Percentiles rank a stretch among this genome's conserved stretches.
phyloP scores from a whole-genome alignment of 2,888 invertebrate species.

The Periphyllus acericola region DNA sequence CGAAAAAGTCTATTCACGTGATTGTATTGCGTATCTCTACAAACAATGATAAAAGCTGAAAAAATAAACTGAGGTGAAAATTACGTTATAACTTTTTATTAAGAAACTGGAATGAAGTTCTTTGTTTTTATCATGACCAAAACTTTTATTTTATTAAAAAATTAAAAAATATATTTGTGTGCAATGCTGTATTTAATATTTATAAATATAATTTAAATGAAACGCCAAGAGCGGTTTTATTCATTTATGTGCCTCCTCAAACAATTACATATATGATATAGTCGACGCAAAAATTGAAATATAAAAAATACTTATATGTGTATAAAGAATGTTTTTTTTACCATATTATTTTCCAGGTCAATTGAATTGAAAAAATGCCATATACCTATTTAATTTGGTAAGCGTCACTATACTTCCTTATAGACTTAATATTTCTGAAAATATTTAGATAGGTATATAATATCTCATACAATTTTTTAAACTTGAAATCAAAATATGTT shows the following conservation, averaged over 20 bases:
- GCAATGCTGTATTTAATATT: slow-evolving; percentile 4
- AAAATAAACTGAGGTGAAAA: slow-evolving; percentile 9
- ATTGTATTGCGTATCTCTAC: neutral
- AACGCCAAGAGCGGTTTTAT: neutral
- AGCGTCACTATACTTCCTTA: no score
- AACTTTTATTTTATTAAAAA: slow-evolving; percentile 25
- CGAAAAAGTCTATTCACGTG: neutral
- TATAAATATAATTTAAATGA: slow-evolving; percentile 5
- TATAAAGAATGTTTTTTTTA: no score
- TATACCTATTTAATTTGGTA: no score
- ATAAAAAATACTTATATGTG: no score
- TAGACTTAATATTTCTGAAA: no score
- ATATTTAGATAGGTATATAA: no score
- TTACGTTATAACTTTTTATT: slow-evolving; percentile 34
- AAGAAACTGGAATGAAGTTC: slow-evolving; percentile 17
- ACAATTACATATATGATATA: no score
- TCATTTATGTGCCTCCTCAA: neutral
- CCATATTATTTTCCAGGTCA: no score
- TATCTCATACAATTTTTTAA: no score
- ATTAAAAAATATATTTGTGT: neutral
- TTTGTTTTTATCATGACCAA: slow-evolving; percentile 23
- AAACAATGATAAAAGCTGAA: neutral
- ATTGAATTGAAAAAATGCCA: no score
- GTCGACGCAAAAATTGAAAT: neutral
- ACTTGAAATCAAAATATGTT: no score